A percentile compares a stretch with the other conserved stretches of the same genome.
Evolutionary conservation across 2,113 vertebrate genomes (phyloP).

Genomic region (Empidonax alnorum): DNA sequence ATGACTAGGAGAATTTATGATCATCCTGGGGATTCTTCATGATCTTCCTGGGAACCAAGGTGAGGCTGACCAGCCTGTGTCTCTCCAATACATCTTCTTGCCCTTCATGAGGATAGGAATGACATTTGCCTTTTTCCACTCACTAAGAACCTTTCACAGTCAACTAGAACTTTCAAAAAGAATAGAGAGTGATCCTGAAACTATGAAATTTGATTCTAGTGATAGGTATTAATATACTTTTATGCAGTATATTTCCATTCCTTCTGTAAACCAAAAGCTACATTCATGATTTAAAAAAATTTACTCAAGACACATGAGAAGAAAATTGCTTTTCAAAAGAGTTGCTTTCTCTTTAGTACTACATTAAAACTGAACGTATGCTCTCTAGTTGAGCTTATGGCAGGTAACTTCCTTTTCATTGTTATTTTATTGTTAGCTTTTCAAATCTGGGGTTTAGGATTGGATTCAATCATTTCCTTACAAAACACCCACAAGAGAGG

Average conservation of each 20-base stretch:
- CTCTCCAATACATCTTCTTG: not conserved
- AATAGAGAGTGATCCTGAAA: not conserved
- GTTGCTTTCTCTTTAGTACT: not conserved
- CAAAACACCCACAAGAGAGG: not conserved
- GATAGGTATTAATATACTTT: not conserved
- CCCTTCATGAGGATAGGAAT: not conserved
- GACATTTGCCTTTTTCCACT: not conserved
- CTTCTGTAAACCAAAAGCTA: not conserved
- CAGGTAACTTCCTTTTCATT: not conserved
- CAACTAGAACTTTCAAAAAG: not conserved
- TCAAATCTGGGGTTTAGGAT: not conserved
- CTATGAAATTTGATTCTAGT: not conserved
- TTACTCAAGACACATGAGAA: not conserved
- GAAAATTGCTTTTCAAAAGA: not conserved
- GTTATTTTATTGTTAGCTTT: not conserved
- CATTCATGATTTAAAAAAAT: not conserved
- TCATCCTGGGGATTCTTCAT: not conserved
- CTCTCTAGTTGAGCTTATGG: not conserved
- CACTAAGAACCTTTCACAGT: not conserved
- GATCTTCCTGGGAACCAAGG: not conserved
- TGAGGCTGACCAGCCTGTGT: not conserved
- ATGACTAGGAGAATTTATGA: not conserved
- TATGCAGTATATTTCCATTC: not conserved
- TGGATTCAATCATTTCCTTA: not conserved
- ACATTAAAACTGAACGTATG: not conserved